These are phyloP conservation scores for Belonocnema kinseyi DNA, from an alignment of 1,140 invertebrate species.

Conservation along the genomic window DNA sequence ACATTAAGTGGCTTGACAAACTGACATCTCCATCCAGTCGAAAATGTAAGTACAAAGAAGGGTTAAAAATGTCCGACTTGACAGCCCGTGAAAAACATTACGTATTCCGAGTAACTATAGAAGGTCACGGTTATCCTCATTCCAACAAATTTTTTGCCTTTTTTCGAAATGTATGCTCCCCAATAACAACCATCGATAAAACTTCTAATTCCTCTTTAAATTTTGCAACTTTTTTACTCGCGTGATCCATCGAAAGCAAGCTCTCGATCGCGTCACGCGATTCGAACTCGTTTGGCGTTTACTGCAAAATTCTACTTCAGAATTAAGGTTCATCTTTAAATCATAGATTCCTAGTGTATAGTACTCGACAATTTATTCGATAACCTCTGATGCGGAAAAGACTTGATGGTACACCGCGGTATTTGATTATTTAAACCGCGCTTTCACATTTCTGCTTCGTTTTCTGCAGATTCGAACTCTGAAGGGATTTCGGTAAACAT, in stretches of 20 bases:
- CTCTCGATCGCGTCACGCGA: neutral
- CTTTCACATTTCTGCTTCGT: neutral
- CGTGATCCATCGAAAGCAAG: too few relatives aligned
- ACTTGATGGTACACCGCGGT: too few relatives aligned
- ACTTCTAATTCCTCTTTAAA: too few relatives aligned
- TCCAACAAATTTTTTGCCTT: too few relatives aligned
- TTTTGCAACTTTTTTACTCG: too few relatives aligned
- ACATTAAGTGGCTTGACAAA: slow-evolving; percentile 1
- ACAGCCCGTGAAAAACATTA: neutral
- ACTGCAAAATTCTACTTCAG: neutral
- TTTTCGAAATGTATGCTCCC: too few relatives aligned
- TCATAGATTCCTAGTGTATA: neutral
- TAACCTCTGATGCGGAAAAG: too few relatives aligned
- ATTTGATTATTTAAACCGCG: neutral
- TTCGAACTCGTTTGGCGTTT: neutral
- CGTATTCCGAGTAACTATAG: neutral
- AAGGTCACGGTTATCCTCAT: neutral
- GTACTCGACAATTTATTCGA: neutral
- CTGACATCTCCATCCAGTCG: neutral
- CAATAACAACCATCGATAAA: too few relatives aligned
- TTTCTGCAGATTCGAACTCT: neutral
- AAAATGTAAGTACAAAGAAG: slow-evolving; percentile 2
- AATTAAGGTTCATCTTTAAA: slow-evolving; percentile 6
- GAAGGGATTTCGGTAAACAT: neutral
- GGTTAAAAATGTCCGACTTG: slow-evolving; percentile 12